A percentile compares a stretch with the other conserved stretches of the same genome.
These are phyloP conservation scores for Synergus gifuensis DNA, from an alignment of 2,888 invertebrate species.

Conservation along the genomic window DNA sequence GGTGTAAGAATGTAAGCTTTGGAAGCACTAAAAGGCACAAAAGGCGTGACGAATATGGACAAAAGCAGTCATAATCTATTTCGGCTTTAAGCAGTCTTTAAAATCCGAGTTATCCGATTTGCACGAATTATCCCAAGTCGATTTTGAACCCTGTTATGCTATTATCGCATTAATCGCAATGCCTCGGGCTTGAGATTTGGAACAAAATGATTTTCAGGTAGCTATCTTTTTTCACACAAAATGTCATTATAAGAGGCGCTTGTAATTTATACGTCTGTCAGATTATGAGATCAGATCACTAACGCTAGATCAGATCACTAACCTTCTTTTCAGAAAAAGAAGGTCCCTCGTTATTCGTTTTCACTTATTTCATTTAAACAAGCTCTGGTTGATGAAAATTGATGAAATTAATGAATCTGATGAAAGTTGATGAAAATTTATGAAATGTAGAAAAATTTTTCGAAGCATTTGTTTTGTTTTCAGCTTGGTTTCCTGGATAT, in stretches of 20 bases:
- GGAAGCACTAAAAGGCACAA: constrained; percentile 37
- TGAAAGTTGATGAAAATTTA: no score
- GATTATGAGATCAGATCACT: neutral
- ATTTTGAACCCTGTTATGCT: constrained; percentile 37
- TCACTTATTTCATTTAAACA: no score
- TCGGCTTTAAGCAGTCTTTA: constrained; percentile 24
- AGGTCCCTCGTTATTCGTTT: no score
- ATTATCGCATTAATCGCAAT: constrained; percentile 54
- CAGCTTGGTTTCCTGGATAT: neutral
- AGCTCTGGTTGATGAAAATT: no score
- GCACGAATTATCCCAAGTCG: constrained; percentile 45
- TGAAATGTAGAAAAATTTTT: neutral
- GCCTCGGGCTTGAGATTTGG: neutral
- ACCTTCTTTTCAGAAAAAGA: neutral
- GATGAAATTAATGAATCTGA: no score
- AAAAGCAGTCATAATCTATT: constrained; percentile 47
- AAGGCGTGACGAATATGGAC: constrained; percentile 41
- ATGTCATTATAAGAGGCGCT: constrained; percentile 12
- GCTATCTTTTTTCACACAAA: constrained; percentile 8
- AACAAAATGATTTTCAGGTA: constrained; percentile 28
- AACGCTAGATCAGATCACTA: no score
- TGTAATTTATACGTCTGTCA: constrained; percentile 23
- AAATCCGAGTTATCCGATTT: constrained; percentile 48
- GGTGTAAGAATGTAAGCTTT: neutral
- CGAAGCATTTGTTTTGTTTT: neutral